Evolutionary conservation across 2,888 invertebrate species (phyloP).

Genomic region (Nomada goodeniana): DNA sequence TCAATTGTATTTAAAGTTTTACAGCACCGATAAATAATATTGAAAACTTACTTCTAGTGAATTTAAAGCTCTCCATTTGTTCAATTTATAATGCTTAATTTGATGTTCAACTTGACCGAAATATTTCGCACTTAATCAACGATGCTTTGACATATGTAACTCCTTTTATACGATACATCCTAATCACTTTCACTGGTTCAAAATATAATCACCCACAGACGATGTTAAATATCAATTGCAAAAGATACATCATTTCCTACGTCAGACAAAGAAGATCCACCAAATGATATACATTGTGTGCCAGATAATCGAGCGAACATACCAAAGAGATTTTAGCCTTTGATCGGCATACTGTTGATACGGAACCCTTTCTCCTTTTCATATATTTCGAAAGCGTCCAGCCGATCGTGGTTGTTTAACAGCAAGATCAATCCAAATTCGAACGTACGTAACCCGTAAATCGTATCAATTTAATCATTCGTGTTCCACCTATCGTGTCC

Average conservation of each 20-base stretch:
- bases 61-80: too few relatives aligned
- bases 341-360: constrained; percentile 39
- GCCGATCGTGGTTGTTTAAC: constrained; percentile 15
- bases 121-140: too few relatives aligned
- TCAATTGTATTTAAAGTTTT: neutral
- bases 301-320: constrained; percentile 39
- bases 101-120: too few relatives aligned
- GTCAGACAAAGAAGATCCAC: neutral
- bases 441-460: neutral
- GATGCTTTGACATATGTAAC: too few relatives aligned
- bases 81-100: too few relatives aligned
- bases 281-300: constrained; percentile 36
- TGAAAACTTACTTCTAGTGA: too few relatives aligned
- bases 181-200: too few relatives aligned
- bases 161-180: too few relatives aligned
- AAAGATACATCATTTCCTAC: neutral
- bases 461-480: neutral
- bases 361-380: constrained; percentile 14
- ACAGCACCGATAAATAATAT: too few relatives aligned
- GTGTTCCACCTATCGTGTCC: neutral
- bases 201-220: too few relatives aligned
- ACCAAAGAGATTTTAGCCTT: constrained; percentile 11
- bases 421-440: neutral
- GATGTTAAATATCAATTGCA: too few relatives aligned
- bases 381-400: neutral